Evolutionary conservation across 2,113 vertebrate species (phyloP).

Genomic region (Bambusicola thoracicus): DNA sequence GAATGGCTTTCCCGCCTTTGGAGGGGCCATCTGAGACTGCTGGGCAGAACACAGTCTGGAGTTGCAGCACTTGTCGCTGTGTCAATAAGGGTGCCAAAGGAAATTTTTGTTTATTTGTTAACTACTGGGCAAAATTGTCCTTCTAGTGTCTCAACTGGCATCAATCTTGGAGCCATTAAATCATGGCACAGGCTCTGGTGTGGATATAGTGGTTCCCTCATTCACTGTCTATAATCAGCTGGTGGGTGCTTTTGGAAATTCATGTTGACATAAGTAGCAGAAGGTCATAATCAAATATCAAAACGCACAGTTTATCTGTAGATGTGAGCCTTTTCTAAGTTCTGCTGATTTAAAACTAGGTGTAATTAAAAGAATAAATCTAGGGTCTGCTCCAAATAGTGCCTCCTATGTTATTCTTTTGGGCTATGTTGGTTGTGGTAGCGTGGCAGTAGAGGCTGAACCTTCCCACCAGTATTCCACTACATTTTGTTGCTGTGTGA

Average conservation of each 20-base stretch:
- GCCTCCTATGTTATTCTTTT: too few species aligned
- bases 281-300: not conserved
- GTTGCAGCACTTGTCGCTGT: fast-evolving
- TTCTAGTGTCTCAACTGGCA: not conserved
- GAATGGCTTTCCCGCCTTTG: not conserved
- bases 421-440: too few species aligned
- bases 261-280: not conserved
- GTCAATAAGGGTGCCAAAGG: not conserved
- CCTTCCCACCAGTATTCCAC: too few species aligned
- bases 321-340: not conserved
- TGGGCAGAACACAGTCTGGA: not conserved
- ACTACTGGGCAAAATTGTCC: not conserved
- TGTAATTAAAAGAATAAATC: not conserved
- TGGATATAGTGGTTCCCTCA: not conserved
- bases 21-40: not conserved
- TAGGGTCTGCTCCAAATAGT: too few species aligned
- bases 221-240: not conserved
- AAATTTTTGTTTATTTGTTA: not conserved
- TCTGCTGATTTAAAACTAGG: not conserved
- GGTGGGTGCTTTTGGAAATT: not conserved
- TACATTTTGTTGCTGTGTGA: too few species aligned
- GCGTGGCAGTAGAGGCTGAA: too few species aligned
- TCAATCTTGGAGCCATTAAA: fast-evolving
- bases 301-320: not conserved
- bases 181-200: not conserved